Base-by-base conservation (phyloP, 2,113 vertebrate genomes). In the Nesogale talazaci region DNA sequence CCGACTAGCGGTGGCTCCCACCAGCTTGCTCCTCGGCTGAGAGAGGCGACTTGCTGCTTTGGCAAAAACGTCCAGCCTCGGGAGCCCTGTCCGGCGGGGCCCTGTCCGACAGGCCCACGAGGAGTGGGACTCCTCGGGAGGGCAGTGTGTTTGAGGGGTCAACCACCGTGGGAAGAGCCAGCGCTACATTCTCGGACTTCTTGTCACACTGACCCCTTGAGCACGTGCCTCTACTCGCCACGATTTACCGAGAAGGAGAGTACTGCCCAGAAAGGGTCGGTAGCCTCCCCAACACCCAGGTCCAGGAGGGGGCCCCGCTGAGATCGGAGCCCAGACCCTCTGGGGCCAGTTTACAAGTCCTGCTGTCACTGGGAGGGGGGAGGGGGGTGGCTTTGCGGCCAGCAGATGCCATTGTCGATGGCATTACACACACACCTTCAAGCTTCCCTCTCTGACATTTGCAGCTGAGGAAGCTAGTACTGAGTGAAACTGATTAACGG, bases 381-480 rank as follows among this genome's bases (percentile, higher is more conserved):
- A n/a, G n/a, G n/a, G n/a, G n/a, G n/a, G n/a, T n/a, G n/a, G n/a
- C n/a, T n/a, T n/a, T n/a, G n/a, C n/a, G n/a, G n/a, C n/a, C n/a
- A n/a, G n/a, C n/a, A n/a, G n/a, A 83, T 29, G 56, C 22, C 87
- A 31, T 86, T 81, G 69, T 59, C 89, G 67, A 63, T 20, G 19
- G 46, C 46, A 38, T n/a, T 74, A 88, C 17, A 14, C 72, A n/a
- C n/a, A n/a, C n/a, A n/a, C 20, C 56, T 89, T 82, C 57, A 69
- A 86, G 38, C 36, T n/a, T 70, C 42, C 63, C 80, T 82, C 19
- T 42, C 34, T 95, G 42, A 65, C 72, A 8, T 94, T 83, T 81
- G 84, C 15, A 93, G 42, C 74, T 85, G 69, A 82, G 61, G 63
- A 92, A 92, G 86, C 57, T 46, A 88, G 78, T 34, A 52, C 12